These are phyloP conservation scores for Eurystomus glaucurus DNA, from an alignment of 2,797 vertebrate species.

Conservation along the genomic window DNA sequence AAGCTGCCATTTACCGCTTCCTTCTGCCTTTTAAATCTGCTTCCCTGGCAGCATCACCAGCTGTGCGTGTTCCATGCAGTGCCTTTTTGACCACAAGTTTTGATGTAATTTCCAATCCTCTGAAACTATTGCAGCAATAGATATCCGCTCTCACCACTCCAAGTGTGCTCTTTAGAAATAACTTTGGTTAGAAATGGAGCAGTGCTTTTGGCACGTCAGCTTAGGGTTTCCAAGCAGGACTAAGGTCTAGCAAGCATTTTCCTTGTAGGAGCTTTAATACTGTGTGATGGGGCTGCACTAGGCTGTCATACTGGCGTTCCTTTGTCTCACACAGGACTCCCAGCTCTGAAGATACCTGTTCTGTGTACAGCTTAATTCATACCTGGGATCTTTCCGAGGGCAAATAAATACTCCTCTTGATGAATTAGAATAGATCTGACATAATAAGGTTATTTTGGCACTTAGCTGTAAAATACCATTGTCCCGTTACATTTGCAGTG, in stretches of 20 bases:
- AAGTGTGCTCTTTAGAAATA: not conserved
- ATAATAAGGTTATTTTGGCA: not conserved
- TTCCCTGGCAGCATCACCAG: not conserved
- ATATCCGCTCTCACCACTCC: not conserved
- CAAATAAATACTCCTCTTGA: not conserved
- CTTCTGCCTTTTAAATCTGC: not conserved
- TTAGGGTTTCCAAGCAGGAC: not conserved
- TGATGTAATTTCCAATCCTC: not conserved
- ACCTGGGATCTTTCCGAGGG: not conserved
- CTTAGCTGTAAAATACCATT: not conserved
- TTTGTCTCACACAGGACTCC: not conserved
- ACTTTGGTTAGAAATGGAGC: not conserved
- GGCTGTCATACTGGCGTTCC: not conserved
- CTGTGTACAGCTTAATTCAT: not conserved
- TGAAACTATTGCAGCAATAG: not conserved
- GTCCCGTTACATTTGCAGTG: rapidly evolving
- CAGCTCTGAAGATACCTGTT: not conserved
- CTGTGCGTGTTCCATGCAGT: not conserved
- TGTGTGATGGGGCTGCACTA: rapidly evolving
- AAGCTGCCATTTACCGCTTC: slow-evolving; percentile 47
- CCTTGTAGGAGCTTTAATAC: not conserved
- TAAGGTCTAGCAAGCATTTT: not conserved
- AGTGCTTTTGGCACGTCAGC: not conserved
- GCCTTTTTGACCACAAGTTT: not conserved
- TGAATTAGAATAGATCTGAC: not conserved